Evolutionary conservation across 2,888 invertebrate genomes (phyloP).

Genomic region (Parnassius apollo): DNA sequence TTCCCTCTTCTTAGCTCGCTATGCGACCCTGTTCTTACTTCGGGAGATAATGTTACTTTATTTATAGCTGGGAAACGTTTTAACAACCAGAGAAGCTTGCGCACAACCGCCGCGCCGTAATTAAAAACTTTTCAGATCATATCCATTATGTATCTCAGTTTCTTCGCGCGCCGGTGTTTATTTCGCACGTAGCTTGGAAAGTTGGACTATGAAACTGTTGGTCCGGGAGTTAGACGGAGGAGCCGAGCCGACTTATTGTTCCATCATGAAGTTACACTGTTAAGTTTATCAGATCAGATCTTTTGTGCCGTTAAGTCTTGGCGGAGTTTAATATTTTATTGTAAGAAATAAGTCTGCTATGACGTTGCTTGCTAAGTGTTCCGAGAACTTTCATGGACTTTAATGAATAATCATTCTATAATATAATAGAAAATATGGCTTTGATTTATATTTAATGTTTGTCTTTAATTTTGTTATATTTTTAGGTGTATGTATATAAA

Average conservation of each 20-base stretch:
- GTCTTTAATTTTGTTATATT: no score
- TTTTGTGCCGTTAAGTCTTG: not conserved
- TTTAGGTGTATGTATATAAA: no score
- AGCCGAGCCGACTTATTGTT: slow-evolving; percentile 8
- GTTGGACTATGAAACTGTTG: slow-evolving; percentile 8
- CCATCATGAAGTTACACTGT: slow-evolving; percentile 11
- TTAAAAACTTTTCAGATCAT: slow-evolving; percentile 13
- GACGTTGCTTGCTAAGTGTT: no score
- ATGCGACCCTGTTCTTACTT: no score
- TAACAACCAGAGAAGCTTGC: not conserved
- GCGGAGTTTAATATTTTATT: not conserved
- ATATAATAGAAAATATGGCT: no score
- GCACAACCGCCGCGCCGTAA: slow-evolving; percentile 5
- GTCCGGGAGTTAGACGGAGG: slow-evolving; percentile 3
- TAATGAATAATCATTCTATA: no score
- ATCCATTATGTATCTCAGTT: slow-evolving; percentile 9
- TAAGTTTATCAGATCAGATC: slow-evolving; percentile 10
- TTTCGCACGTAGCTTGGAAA: slow-evolving; percentile 31
- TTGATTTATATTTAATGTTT: no score
- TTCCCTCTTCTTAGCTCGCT: no score
- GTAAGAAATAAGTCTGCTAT: not conserved
- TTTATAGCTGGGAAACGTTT: not conserved
- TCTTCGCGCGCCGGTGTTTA: slow-evolving; percentile 27
- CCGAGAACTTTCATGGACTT: no score
- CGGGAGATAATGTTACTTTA: not conserved